A percentile compares a stretch with the other conserved stretches of the same genome.
These are phyloP conservation scores for Hyperopisus bebe DNA, from an alignment of 2,113 vertebrate genomes.

Conservation along the genomic window DNA sequence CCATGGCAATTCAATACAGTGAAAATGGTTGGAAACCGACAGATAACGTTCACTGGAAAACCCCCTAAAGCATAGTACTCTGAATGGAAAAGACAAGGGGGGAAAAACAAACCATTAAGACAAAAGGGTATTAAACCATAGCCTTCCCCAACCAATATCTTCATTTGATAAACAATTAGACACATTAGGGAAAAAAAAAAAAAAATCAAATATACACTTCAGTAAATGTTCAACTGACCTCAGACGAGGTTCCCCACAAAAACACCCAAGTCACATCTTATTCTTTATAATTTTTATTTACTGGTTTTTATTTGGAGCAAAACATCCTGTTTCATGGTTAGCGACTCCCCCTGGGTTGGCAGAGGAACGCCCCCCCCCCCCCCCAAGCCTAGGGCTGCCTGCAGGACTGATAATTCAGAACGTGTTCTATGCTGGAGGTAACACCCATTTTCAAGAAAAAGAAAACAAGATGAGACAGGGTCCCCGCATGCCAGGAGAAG, in stretches of 20 bases:
- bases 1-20: not conserved
- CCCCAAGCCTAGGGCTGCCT: not conserved
- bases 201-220: not conserved
- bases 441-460: not conserved
- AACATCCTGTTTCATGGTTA: not conserved
- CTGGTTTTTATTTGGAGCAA: not conserved
- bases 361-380: not conserved
- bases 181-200: not conserved
- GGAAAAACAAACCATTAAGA: not conserved
- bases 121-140: not conserved
- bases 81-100: not conserved
- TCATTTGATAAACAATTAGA: not conserved
- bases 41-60: not conserved
- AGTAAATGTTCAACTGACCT: not conserved
- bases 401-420: not conserved
- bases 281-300: not conserved
- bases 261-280: not conserved
- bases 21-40: not conserved
- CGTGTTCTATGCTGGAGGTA: not conserved
- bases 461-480: not conserved
- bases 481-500: not conserved
- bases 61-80: not conserved
- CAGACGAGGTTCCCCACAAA: not conserved
- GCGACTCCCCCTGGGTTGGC: not conserved
- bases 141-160: not conserved